phyloP scores from a whole-genome alignment of 1,140 invertebrate species.

The Streblospio benedicti region DNA sequence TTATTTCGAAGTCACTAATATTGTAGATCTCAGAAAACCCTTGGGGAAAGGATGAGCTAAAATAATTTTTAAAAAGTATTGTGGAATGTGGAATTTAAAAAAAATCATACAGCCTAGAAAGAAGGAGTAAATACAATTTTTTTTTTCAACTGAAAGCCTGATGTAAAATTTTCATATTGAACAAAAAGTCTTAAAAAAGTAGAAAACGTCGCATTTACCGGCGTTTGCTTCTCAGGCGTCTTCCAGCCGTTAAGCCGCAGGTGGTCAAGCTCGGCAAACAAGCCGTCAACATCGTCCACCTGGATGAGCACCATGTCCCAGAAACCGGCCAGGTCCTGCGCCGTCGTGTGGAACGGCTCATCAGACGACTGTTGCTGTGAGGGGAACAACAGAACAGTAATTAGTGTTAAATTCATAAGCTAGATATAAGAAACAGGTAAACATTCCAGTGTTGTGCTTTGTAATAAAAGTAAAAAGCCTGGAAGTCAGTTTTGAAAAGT shows the following conservation, averaged over 20 bases:
- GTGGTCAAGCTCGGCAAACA: slow-evolving; percentile 66
- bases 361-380: slow-evolving; percentile 58
- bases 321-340: slow-evolving; percentile 83
- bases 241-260: slow-evolving; percentile 66
- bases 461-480: background rate
- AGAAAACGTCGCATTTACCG: too few relatives aligned
- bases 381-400: slow-evolving; percentile 19
- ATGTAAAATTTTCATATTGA: too few relatives aligned
- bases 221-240: slow-evolving; percentile 34
- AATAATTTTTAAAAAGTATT: too few relatives aligned
- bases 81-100: too few relatives aligned
- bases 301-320: slow-evolving; percentile 95
- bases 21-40: too few relatives aligned
- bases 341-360: slow-evolving; percentile 77
- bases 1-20: too few relatives aligned
- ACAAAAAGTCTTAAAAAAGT: too few relatives aligned
- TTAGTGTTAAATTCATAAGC: slow-evolving; percentile 8
- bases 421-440: slow-evolving; percentile 10
- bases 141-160: too few relatives aligned
- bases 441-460: background rate
- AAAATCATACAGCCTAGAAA: too few relatives aligned
- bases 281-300: slow-evolving; percentile 67
- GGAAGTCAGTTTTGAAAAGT: background rate
- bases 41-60: too few relatives aligned
- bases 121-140: too few relatives aligned